phyloP scores from a whole-genome alignment of 1,140 invertebrate genomes.

The Drosophila nigromelanica region DNA sequence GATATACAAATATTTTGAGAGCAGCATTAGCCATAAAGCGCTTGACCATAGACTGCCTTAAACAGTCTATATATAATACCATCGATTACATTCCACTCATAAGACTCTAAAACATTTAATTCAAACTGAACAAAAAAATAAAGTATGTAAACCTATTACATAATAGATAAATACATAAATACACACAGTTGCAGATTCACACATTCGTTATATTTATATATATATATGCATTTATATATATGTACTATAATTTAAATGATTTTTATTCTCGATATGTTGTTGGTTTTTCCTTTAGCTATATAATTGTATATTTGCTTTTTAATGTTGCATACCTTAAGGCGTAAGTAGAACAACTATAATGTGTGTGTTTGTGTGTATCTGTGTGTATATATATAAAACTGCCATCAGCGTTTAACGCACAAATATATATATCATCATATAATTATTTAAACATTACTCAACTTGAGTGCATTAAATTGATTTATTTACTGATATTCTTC shows the following conservation, averaged over 20 bases:
- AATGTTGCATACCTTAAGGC: slow-evolving; percentile 65
- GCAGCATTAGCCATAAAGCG: slow-evolving; percentile 20
- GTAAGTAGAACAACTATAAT: slow-evolving; percentile 35
- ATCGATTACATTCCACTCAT: background rate
- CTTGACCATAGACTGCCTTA: slow-evolving; percentile 7
- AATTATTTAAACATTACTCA: slow-evolving; percentile 24
- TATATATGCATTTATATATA: too few species aligned
- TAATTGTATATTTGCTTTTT: slow-evolving; percentile 44
- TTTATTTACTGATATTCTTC: slow-evolving; percentile 13
- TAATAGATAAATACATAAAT: background rate
- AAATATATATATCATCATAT: slow-evolving; percentile 48
- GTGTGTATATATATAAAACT: slow-evolving; percentile 34
- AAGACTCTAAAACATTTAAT: background rate
- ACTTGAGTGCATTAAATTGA: slow-evolving; percentile 16
- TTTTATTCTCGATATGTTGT: slow-evolving; percentile 71
- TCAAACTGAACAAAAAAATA: background rate
- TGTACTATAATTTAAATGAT: slow-evolving; percentile 49
- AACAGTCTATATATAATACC: background rate
- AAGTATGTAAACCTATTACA: background rate
- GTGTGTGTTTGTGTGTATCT: slow-evolving; percentile 25
- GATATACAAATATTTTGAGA: slow-evolving; percentile 5
- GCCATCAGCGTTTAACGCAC: slow-evolving; percentile 64
- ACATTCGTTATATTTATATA: background rate
- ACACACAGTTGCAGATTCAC: slow-evolving; percentile 6
- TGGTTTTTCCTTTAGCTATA: slow-evolving; percentile 25